Base-by-base conservation (phyloP, 2,113 vertebrate genomes). In the Thermophis baileyi region DNA sequence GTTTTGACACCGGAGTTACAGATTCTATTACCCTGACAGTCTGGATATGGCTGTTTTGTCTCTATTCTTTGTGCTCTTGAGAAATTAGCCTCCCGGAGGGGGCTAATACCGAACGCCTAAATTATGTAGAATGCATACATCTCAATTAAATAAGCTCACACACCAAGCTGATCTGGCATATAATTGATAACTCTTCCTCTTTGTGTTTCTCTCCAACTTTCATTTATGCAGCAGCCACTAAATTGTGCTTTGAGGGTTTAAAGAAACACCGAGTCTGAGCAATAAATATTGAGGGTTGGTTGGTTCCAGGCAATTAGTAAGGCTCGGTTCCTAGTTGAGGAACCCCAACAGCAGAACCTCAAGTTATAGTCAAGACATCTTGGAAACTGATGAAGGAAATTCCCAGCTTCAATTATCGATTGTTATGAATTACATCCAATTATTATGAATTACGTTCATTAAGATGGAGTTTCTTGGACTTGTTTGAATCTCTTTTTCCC, bases 61-160 rank as follows among this genome's bases (percentile, higher is more conserved):
- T 55, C 89, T 16, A 12, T 53, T 24, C 24, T 91, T 89, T 63
- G 90, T 44, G 69, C 47, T 46, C 40, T 47, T 89, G 87, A 89
- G 69, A 86, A 54, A 57, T 57, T 9, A 10, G 22, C 3, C 0
- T 89, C 50, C 87, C 46, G 11, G 6, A 46, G 9, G 87, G 74
- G 16, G 22, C 85, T 8, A 89, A 85, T 89, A 85, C 85, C 46
- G 51, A 60, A 85, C 18, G 11, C 53, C 87, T 93, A 20, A 46
- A 91, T 93, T 91, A 93, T 91, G 89, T 89, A 89, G 85, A 93
- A 85, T n/a, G 46, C 90, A 89, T n/a, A 86, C 46, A 63, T 63
- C 93, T 86, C 46, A 89, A 91, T 93, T 91, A 93, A 93, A 91
- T 85, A 53, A 93, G 46, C 63, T 46, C n/a, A n/a, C 63, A n/a